phyloP scores from a whole-genome alignment of 2,888 invertebrate genomes.

The Choristoneura rosaceana region DNA sequence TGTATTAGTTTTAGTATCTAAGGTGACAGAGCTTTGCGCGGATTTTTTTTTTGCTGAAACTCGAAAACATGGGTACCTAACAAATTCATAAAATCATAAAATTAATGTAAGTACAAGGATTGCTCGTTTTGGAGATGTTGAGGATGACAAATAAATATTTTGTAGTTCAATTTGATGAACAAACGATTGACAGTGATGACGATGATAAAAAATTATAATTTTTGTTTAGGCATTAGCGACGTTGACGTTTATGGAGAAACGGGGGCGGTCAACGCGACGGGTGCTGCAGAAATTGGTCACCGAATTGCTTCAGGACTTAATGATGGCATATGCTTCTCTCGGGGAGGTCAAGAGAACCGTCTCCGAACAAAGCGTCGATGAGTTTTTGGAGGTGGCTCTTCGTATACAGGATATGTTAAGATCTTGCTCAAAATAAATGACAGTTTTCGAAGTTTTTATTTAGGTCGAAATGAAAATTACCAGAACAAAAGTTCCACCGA shows the following conservation, averaged over 20 bases:
- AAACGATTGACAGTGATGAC: background rate
- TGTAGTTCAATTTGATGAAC: background rate
- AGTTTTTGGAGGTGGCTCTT: conserved; percentile 58
- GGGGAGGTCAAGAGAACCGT: conserved; percentile 52
- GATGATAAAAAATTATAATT: background rate
- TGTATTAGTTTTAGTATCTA: too few species aligned
- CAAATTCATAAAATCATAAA: too few species aligned
- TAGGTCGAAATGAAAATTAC: background rate
- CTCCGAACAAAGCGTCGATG: conserved; percentile 50
- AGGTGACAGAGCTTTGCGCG: too few species aligned
- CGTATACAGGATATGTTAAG: conserved; percentile 57
- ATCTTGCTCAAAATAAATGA: conserved; percentile 55
- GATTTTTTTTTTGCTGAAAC: too few species aligned
- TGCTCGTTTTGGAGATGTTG: too few species aligned
- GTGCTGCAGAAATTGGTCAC: conserved; percentile 51
- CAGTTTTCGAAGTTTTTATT: background rate
- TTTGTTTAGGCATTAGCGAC: conserved; percentile 56
- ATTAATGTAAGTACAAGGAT: too few species aligned
- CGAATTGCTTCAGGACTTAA: conserved; percentile 57
- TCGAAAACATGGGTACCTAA: too few species aligned
- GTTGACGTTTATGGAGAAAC: conserved; percentile 53
- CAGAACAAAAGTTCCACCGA: background rate
- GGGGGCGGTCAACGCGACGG: conserved; percentile 52
- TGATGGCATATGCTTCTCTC: conserved; percentile 57
- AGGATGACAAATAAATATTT: too few species aligned